Conservation (phyloP, 1,140 invertebrate genomes). For the Paraescarpia echinospica region DNA sequence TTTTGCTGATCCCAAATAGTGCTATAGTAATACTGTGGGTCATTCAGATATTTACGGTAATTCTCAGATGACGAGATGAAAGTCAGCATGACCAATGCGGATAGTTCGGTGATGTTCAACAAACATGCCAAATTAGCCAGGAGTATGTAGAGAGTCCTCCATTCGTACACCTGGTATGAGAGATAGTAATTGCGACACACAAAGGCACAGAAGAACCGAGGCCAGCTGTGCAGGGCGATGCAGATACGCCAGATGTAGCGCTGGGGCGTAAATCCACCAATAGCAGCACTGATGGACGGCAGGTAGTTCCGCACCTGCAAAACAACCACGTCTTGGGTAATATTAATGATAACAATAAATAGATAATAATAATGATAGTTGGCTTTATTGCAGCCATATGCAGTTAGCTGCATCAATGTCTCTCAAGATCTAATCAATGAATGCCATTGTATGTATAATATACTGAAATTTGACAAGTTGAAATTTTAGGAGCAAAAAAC, state of each 20-base stretch:
- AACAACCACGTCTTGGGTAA: slow-evolving; percentile 22
- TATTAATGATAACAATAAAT: neutral
- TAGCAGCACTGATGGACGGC: slow-evolving; percentile 91
- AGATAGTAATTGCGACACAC: slow-evolving; percentile 71
- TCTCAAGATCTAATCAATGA: no score
- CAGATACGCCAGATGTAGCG: slow-evolving; percentile 89
- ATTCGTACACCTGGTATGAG: slow-evolving; percentile 58
- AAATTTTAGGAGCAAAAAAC: no score
- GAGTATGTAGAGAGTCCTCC: slow-evolving; percentile 60
- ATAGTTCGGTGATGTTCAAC: slow-evolving; percentile 80
- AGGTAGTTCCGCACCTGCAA: slow-evolving; percentile 80
- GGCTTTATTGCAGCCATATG: neutral
- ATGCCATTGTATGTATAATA: no score
- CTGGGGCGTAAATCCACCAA: slow-evolving; percentile 88
- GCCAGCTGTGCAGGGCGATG: slow-evolving; percentile 85
- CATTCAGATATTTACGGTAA: slow-evolving; percentile 69
- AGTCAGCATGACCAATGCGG: slow-evolving; percentile 79
- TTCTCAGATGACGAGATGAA: slow-evolving; percentile 86
- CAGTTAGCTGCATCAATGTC: no score
- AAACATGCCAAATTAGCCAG: slow-evolving; percentile 70
- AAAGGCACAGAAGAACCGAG: slow-evolving; percentile 75
- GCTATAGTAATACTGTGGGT: neutral
- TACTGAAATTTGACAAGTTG: no score
- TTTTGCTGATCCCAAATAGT: neutral
- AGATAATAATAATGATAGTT: neutral